Percentiles rank a stretch among this genome's conserved stretches.
Conservation (phyloP, 2,113 vertebrate species). For the Stegostoma tigrinum region DNA sequence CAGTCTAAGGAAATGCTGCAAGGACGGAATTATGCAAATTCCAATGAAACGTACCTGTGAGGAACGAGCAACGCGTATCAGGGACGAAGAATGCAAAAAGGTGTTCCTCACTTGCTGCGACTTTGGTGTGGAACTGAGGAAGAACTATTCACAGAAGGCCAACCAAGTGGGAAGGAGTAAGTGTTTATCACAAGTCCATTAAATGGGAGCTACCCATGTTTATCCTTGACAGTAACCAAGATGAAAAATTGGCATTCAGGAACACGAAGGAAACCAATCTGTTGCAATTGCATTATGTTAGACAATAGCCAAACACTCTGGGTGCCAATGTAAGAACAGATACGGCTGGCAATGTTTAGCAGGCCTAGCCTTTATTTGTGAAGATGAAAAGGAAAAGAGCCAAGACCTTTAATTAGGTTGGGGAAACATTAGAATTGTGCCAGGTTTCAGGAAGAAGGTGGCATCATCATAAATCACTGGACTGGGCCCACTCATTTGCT, state of each 20-base stretch:
- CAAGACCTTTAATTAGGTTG: no score
- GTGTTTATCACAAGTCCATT: background rate
- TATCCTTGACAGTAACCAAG: background rate
- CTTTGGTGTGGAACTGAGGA: constrained; percentile 56
- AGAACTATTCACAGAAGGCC: constrained; percentile 45
- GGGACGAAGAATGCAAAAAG: constrained; percentile 46
- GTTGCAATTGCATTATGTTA: background rate
- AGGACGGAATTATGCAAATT: constrained; percentile 55
- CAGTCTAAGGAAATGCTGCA: constrained; percentile 57
- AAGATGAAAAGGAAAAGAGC: no score
- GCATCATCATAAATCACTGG: no score
- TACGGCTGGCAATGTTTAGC: background rate
- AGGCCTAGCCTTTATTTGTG: no score
- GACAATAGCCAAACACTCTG: background rate
- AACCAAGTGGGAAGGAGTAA: constrained; percentile 7
- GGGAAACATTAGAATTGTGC: no score
- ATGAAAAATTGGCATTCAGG: background rate
- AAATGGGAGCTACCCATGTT: background rate
- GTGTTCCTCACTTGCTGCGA: constrained; percentile 66
- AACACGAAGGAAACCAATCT: background rate
- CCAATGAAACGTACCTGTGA: constrained; percentile 60
- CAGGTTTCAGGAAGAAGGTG: no score
- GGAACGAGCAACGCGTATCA: constrained; percentile 53
- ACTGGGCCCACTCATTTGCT: no score
- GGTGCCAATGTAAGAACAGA: background rate